Percentiles rank a stretch among this genome's conserved stretches.
Evolutionary conservation across 2,888 invertebrate genomes (phyloP).

Genomic region (Lepetodrilus schrolli): DNA sequence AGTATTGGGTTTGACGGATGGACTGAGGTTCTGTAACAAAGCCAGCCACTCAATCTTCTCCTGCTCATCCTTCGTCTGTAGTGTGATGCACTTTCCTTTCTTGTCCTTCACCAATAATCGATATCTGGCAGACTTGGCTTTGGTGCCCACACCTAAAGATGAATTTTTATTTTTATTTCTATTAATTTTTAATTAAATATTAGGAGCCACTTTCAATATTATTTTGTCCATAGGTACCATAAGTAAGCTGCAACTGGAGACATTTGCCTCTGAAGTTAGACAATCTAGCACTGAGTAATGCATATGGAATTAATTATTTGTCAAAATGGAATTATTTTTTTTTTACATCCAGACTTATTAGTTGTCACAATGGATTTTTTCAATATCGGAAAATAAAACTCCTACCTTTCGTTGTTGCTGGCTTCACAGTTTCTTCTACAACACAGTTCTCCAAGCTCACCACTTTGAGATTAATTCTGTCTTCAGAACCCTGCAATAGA

Average conservation of each 20-base stretch:
- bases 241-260: too few species aligned
- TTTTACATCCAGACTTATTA: too few species aligned
- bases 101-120: conserved; percentile 51
- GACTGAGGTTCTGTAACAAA: conserved; percentile 44
- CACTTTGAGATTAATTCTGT: conserved; percentile 38
- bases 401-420: conserved; percentile 43
- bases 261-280: too few species aligned
- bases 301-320: too few species aligned
- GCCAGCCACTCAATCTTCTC: conserved; percentile 61
- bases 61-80: conserved; percentile 62
- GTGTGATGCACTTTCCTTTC: conserved; percentile 56
- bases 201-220: too few species aligned
- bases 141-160: conserved; percentile 38
- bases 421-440: conserved; percentile 45
- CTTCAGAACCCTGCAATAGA: conserved; percentile 40
- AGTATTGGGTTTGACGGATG: neutral
- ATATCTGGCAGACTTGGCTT: conserved; percentile 42
- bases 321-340: too few species aligned
- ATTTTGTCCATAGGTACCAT: too few species aligned
- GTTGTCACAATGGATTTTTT: too few species aligned
- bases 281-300: too few species aligned
- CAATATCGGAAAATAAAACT: too few species aligned
- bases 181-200: too few species aligned
- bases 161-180: too few species aligned
- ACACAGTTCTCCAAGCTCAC: conserved; percentile 39